Evolutionary conservation across 2,888 invertebrate species (phyloP).

Genomic region (Toxonevra muliebris): DNA sequence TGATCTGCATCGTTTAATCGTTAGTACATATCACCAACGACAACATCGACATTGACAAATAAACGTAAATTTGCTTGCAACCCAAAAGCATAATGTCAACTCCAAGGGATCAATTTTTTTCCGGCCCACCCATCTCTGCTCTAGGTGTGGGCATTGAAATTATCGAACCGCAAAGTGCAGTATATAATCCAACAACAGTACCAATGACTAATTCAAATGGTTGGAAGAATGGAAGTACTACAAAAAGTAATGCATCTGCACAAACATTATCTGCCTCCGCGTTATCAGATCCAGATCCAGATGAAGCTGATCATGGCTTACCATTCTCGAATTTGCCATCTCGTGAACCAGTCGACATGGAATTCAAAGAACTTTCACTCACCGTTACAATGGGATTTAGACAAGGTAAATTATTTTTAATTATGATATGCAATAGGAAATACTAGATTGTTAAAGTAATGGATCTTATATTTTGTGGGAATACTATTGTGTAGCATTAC

Average conservation of each 20-base stretch:
- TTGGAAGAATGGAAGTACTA: constrained; percentile 10
- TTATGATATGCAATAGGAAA: too few species aligned
- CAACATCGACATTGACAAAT: too few species aligned
- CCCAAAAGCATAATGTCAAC: constrained; percentile 46
- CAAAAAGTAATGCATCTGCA: neutral
- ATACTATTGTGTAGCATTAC: too few species aligned
- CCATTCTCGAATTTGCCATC: constrained; percentile 61
- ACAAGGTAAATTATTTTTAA: constrained; percentile 70
- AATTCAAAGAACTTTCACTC: constrained; percentile 78
- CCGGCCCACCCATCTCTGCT: constrained; percentile 40
- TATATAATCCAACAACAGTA: constrained; percentile 55
- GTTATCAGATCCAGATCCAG: neutral
- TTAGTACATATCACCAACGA: too few species aligned
- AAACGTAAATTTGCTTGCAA: too few species aligned
- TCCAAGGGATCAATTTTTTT: constrained; percentile 55
- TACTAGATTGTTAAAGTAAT: too few species aligned
- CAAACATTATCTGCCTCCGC: neutral
- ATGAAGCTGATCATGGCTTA: constrained; percentile 36
- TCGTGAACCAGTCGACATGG: constrained; percentile 73
- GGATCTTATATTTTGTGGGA: too few species aligned
- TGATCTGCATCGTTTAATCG: too few species aligned
- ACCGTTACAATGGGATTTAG: constrained; percentile 77
- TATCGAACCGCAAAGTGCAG: constrained; percentile 42
- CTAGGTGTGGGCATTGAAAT: constrained; percentile 54
- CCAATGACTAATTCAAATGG: constrained; percentile 45